phyloP scores from a whole-genome alignment of 2,797 vertebrate species.

The Alcedo atthis region DNA sequence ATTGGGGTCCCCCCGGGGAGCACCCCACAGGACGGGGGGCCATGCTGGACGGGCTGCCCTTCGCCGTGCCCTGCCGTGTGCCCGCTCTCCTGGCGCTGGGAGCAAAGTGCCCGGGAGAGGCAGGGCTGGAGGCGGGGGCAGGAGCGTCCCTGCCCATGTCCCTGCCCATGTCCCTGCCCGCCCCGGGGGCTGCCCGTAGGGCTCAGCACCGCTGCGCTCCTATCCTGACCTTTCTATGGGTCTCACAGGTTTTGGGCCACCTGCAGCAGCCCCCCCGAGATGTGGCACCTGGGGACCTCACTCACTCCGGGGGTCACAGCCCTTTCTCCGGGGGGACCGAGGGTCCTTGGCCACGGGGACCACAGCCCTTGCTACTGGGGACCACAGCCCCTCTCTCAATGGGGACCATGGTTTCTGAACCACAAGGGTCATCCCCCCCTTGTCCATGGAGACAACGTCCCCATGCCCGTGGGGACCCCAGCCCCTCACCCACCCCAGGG shows the following conservation, averaged over 20 bases:
- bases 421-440: rapidly evolving
- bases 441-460: rapidly evolving
- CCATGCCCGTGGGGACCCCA: rapidly evolving
- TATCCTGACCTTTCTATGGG: rapidly evolving
- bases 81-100: not conserved
- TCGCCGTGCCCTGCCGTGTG: not conserved
- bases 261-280: not conserved
- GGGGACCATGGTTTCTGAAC: not conserved
- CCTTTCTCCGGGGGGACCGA: rapidly evolving
- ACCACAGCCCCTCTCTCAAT: not conserved
- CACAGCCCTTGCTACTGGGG: not conserved
- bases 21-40: not conserved
- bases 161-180: not conserved
- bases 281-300: rapidly evolving
- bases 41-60: not conserved
- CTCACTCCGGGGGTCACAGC: rapidly evolving
- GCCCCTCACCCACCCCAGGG: not conserved
- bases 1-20: not conserved
- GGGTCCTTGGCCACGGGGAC: not conserved
- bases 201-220: not conserved
- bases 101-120: conserved; percentile 59
- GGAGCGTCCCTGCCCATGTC: not conserved
- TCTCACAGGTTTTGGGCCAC: not conserved
- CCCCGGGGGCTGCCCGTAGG: not conserved
- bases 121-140: conserved; percentile 46